These are phyloP conservation scores for Botia almorhae DNA, from an alignment of 2,797 vertebrate genomes.

Conservation along the genomic window DNA sequence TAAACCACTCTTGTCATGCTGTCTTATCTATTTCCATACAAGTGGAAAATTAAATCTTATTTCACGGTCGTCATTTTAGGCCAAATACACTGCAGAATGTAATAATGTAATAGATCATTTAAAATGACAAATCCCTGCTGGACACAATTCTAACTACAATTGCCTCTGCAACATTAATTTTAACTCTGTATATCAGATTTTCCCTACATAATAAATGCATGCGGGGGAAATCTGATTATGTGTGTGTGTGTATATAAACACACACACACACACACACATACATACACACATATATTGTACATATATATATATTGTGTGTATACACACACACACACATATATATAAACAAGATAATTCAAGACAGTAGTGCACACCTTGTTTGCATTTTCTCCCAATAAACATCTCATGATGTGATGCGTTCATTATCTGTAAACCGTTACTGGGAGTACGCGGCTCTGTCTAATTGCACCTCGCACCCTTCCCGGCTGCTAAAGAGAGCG, in stretches of 20 bases:
- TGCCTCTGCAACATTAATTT: conserved; percentile 32
- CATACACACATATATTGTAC: not conserved
- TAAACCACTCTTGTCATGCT: conserved; percentile 36
- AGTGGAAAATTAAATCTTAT: conserved; percentile 46
- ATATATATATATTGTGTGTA: too few relatives aligned
- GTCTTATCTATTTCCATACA: conserved; percentile 36
- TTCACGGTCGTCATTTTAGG: conserved; percentile 51
- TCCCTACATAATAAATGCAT: not conserved
- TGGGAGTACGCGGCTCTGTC: conserved; percentile 8
- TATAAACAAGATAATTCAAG: conserved; percentile 1
- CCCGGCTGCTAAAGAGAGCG: conserved; percentile 31
- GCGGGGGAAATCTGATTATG: too few relatives aligned
- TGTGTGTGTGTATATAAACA: too few relatives aligned
- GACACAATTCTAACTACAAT: conserved; percentile 30
- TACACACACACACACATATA: too few relatives aligned
- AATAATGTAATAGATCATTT: conserved; percentile 32
- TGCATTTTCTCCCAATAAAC: conserved; percentile 23
- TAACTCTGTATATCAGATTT: conserved; percentile 34
- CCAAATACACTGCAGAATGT: conserved; percentile 32
- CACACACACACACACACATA: too few relatives aligned
- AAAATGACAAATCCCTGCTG: conserved; percentile 42
- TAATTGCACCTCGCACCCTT: conserved; percentile 34
- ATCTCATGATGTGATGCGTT: conserved; percentile 40
- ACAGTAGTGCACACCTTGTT: not conserved
- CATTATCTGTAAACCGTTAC: conserved; percentile 34